Evolutionary conservation across 2,113 vertebrate species (phyloP).

Genomic region (Globicephala melas): DNA sequence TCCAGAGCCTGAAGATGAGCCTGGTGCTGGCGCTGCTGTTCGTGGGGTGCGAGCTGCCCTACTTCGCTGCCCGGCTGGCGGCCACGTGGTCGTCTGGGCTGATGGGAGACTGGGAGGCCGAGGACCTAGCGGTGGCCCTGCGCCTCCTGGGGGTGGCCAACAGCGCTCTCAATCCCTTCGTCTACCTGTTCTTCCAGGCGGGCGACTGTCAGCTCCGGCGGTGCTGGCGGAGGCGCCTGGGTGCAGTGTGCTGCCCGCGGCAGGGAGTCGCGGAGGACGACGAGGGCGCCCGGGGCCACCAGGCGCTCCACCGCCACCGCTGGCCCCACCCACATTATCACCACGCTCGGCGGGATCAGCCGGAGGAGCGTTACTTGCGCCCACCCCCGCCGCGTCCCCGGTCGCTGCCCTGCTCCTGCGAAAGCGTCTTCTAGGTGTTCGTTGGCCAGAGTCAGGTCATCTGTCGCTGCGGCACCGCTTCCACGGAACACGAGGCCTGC

Average conservation of each 20-base stretch:
- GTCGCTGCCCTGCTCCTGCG: conserved; percentile 62
- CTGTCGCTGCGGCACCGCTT: background rate
- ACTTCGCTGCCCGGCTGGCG: conserved; percentile 74
- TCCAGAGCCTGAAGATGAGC: conserved; percentile 81
- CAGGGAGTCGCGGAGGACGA: background rate
- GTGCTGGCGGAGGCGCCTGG: conserved; percentile 14
- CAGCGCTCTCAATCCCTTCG: conserved; percentile 80
- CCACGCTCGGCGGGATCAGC: conserved; percentile 47
- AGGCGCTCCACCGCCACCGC: conserved; percentile 61
- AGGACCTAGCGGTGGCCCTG: conserved; percentile 57
- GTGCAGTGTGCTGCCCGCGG: background rate
- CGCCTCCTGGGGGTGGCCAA: conserved; percentile 72
- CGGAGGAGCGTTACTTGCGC: background rate
- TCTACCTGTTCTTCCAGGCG: conserved; percentile 78
- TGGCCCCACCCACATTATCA: conserved; percentile 73
- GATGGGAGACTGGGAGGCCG: conserved; percentile 45
- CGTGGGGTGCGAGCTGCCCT: conserved; percentile 79
- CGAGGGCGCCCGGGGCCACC: background rate
- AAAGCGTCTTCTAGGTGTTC: conserved; percentile 63
- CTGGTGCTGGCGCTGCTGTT: conserved; percentile 77
- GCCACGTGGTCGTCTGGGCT: conserved; percentile 54
- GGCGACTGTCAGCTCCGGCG: conserved; percentile 6
- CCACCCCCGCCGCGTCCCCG: conserved; percentile 61
- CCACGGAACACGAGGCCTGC: background rate
- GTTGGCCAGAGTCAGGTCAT: accelerated